Evolutionary conservation across 2,113 vertebrate species (phyloP), one percentile per base, ranked within the genome.

Genomic region (Actenoides hombroni): DNA sequence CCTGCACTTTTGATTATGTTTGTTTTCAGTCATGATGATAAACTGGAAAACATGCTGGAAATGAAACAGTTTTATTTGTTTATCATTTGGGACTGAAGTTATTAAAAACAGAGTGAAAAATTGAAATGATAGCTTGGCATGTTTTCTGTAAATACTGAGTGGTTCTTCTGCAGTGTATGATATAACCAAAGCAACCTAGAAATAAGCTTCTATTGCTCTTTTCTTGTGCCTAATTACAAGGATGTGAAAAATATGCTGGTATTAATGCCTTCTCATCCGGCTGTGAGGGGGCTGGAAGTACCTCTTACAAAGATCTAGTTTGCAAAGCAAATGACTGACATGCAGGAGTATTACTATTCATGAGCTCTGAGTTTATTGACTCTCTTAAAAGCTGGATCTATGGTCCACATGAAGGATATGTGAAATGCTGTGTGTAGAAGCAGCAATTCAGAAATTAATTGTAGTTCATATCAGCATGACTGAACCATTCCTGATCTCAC

Each of bases 221-320:
- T 94, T 86, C 60, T 83, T 78, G 56, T 82, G 79, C 31, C 88
- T 95, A 93, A 97, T 97, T 97, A 94, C 23, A 53, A 94, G 89
- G 70, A 86, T 81, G 44, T 90, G 83, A 95, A 93, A 92, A 96
- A 95, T 77, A 92, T 57, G 54, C 65, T 91, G 16, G 39, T 91
- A 74, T 70, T 95, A 96, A 95, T 96, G 70, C 57, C 75, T 94
- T 91, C 86, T 96, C 78, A 90, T 96, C 81, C 0, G 24, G 26
- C 54, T 79, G 39, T 94, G 73, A 94, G 86, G 90, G 92, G 65
- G 70, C 81, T 95, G 93, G 82, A 94, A 96, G 79, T 89, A 87
- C 71, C 81, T 93, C 86, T 95, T 83, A 51, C 12, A 67, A 92
- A 79, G 61, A 93, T 82, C 42, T 92, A 71, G 83, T 96, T 71